These are phyloP conservation scores for Alaudala cheleensis DNA, from an alignment of 2,113 vertebrate genomes.

Conservation along the genomic window DNA sequence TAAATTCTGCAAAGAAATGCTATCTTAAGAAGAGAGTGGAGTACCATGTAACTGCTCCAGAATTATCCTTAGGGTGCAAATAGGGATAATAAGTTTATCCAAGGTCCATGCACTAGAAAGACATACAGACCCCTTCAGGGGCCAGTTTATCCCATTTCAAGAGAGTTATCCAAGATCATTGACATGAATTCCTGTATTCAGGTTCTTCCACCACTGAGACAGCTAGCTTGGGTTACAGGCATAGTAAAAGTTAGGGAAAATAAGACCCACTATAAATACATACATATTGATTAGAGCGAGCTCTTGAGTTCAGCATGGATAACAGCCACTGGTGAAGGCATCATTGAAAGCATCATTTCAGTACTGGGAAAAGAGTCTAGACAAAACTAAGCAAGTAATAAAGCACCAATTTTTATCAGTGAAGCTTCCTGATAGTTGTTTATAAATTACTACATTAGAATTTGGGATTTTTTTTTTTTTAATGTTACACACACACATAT, in stretches of 20 bases:
- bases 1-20: neutral
- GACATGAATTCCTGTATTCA: neutral
- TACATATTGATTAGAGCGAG: neutral
- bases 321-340: neutral
- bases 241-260: neutral
- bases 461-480: neutral
- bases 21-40: neutral
- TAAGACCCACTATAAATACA: neutral
- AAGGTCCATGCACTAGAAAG: neutral
- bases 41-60: neutral
- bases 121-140: neutral
- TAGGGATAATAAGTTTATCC: neutral
- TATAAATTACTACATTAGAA: neutral
- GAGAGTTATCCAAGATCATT: neutral
- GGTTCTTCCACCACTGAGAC: neutral
- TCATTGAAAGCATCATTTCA: neutral
- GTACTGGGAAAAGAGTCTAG: neutral
- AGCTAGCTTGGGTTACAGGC: neutral
- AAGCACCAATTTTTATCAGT: neutral
- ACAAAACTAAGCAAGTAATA: neutral
- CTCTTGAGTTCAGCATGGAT: neutral
- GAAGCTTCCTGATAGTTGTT: neutral
- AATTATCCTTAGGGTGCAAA: neutral
- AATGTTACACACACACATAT: fast-evolving
- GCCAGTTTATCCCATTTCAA: neutral